Conservation (phyloP, 1,140 invertebrate genomes). For the Pissodes strobi region DNA sequence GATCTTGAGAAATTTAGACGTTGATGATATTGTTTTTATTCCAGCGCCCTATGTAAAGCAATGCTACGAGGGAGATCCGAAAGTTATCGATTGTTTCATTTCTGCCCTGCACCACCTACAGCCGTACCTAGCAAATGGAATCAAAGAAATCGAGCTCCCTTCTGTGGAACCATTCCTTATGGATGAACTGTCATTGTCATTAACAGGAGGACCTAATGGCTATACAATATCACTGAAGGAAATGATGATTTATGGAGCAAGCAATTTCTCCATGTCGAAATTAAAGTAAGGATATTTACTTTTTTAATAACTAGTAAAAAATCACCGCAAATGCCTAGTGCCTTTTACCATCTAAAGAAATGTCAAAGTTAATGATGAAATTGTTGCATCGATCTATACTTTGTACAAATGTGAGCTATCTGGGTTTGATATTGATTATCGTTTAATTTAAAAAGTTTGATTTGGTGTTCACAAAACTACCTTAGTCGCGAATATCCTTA, state of each 20-base stretch:
- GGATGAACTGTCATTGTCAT: conserved; percentile 68
- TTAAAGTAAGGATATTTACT: conserved; percentile 59
- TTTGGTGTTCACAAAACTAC: no score
- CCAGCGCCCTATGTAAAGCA: conserved; percentile 73
- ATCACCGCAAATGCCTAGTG: no score
- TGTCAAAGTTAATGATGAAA: no score
- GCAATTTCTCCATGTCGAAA: conserved; percentile 69
- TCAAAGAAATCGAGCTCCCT: conserved; percentile 71
- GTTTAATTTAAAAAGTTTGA: no score
- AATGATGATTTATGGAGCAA: conserved; percentile 70
- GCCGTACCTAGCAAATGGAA: conserved; percentile 68
- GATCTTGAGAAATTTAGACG: no score
- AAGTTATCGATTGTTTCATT: conserved; percentile 67
- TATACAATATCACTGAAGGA: conserved; percentile 71
- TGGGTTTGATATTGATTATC: no score
- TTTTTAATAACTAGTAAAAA: background rate
- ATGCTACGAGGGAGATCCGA: conserved; percentile 67
- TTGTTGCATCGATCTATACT: no score
- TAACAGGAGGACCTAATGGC: conserved; percentile 71
- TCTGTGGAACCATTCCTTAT: conserved; percentile 73
- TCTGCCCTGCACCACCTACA: conserved; percentile 65
- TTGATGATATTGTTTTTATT: no score
- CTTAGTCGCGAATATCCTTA: no score
- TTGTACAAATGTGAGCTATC: no score
- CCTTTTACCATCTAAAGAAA: no score